Base-by-base conservation (phyloP, 2,888 invertebrate genomes). In the Uropetala carovei region DNA sequence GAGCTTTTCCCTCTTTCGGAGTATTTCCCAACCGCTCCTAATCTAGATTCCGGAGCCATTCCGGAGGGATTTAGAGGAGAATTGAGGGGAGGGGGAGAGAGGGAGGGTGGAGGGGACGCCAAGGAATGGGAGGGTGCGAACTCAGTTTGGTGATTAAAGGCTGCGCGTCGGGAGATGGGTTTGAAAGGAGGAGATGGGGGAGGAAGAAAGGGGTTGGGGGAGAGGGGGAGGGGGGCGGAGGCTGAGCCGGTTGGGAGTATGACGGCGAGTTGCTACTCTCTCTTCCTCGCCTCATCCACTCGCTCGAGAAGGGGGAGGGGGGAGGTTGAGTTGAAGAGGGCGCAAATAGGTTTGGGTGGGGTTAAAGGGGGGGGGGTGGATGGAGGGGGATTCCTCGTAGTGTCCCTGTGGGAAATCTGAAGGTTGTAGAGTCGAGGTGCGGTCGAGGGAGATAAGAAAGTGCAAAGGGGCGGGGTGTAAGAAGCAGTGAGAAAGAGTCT, bases 341-440 rank as follows among this genome's bases (percentile, higher is more conserved):
- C 56, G 43, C 57, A 83, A 83, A 57, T 83, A 43, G 83, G 83
- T 83, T 83, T 18, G 83, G 14, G 83, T 43, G 5, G 22, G 22
- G 68, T 10, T 22, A 64, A 27, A 43, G 30, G 64, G 16, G 30
- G 27, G n/a, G 18, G 30, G 18, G 60, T 27, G 64, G 89, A 64
- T 30, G 8, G 27, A n/a, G 64, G 89, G 64, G n/a, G 43, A 43
- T 56, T 89, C 43, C 30, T 60, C 22, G n/a, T 18, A 83, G 59
- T 60, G 86, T 86, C 86, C 89, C 89, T 64, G 60, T n/a, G 89
- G 89, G 89, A 89, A 89, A 89, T 89, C 89, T 89, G 64, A 89
- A 58, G 58, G 89, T 64, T 89, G 89, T 43, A 56, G 89, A 83
- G 57, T 83, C 43, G 30, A 43, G 59, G 85, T 59, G 89, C 60